Evolutionary conservation across 2,888 invertebrate species (phyloP), one percentile per base, ranked within the genome.

Genomic region (Lampropteryx suffumata): DNA sequence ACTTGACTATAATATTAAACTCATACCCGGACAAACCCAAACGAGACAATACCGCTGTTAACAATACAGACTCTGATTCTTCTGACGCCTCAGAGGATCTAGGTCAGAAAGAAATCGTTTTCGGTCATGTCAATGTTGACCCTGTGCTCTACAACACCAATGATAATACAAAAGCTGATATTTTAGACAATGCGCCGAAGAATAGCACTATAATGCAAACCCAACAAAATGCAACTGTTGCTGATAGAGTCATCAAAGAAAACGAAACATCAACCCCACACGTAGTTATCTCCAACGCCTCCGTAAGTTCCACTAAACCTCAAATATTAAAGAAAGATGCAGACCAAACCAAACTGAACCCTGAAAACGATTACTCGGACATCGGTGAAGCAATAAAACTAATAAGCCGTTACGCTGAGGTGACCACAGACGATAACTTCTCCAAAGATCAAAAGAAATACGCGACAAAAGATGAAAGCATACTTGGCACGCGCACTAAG

Each of bases 341-440:
- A 45, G 84, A 83, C 48, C 74, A 76, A 61, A 77, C 70, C 45
- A 89, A 90, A 73, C 72, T 90, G 21, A 88, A 79, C 56, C 90
- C 90, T 32, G 90, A 90, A 74, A 85, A 77, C 49, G 90, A 90
- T 63, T 90, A 88, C 55, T 82, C 86, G 11, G 86, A 90, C 56
- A 88, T 90, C 40, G 89, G 89, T 52, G 89, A 90, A 73, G 89
- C 90, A 55, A 89, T 90, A 44, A 90, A 89, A 71, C 65, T 90
- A 39, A 90, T 90, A 61, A 90, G 90, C 63, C 78, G 90, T 56
- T 90, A 86, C 65, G 90, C 90, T 28, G 90, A 89, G 71, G 90
- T 90, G 29, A 88, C 88, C 21, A 90, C 90, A 27, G 90, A 90
- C 61, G 90, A 90, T 60, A 87, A 81, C 64, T 90, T 82, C 69